Evolutionary conservation across 1,140 invertebrate species (phyloP), one percentile per base, ranked within the genome.

Genomic region (Drosophila saltans): DNA sequence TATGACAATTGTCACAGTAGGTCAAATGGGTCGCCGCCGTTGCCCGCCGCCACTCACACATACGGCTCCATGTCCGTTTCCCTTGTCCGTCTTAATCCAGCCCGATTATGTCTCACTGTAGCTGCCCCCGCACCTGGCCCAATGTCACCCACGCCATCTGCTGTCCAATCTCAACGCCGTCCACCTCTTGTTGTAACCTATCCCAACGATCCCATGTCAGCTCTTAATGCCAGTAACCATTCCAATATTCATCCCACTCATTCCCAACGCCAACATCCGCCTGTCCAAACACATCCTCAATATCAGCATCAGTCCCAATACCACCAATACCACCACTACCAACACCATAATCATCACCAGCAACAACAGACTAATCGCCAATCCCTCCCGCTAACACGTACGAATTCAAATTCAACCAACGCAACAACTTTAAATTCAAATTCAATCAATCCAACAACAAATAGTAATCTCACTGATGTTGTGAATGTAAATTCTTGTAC

Each of bases 401-500:
- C 86, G 75, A 90, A 85, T 90, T 91, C 82, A 90, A 90, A 90
- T 90, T 90, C 78, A 91, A 91, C 75, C 74, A 90, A 78, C 76
- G 83, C 90, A 90, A 91, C 83, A 84, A 90, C 74, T 82, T 79
- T 90, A 69, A 90, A 90, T 82, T 78, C 86, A 90, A 91, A 90
- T 82, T 78, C 86, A 90, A 91, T 68, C 81, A 91, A 81, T 83
- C 77, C 90, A 91, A 91, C 90, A 88, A 91, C 86, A 91, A 91
- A 82, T 90, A 90, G 86, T 91, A 89, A 80, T 75, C 61, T 73
- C 81, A 86, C 83, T 91, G 83, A 86, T 90, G 90, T 91, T 91
- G 90, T 91, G 90, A 91, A 91, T 91, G 90, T 91, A 81, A 91
- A 91, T 91, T 91, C 90, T 91, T 91, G 90, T 91, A 91, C 86